Evolutionary conservation across 2,113 vertebrate species (phyloP), one percentile per base, ranked within the genome.

Genomic region (Monopterus albus): DNA sequence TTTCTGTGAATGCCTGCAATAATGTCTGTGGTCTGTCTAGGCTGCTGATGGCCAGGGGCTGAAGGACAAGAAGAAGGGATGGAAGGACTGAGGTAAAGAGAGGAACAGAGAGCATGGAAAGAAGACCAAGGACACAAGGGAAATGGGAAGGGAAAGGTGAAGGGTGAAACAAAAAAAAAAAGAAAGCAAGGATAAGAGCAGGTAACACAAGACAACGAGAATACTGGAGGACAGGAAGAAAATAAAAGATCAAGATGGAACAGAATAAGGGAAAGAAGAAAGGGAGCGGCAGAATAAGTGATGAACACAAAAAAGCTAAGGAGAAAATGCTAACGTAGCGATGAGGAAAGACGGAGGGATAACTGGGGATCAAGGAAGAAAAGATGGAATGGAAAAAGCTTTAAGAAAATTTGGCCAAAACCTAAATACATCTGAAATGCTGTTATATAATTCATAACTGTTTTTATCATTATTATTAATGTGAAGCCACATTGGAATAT

Each of bases 401-500:
- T n/a, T n/a, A n/a, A n/a, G n/a, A n/a, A n/a, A n/a, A n/a, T n/a
- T n/a, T n/a, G n/a, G n/a, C n/a, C n/a, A n/a, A n/a, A n/a, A n/a
- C n/a, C n/a, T n/a, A n/a, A 4, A 45, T 38, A 28, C 59, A 71
- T 83, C 50, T 50, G 31, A 66, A 63, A 68, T 62, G 53, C 76
- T 38, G 42, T 61, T 79, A 76, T 72, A 72, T 69, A 85, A 66
- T 73, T 82, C 75, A 76, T 67, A 82, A 77, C 83, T 68, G 73
- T 69, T 83, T 80, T 65, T 60, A 72, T 83, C 73, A 67, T 80
- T 77, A 82, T 74, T 67, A 80, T 80, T 78, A 78, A 75, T 46
- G 53, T 1, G 7, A 55, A 74, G 72, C 77, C 79, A 2, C 77
- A 56, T 45, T 80, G 77, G 65, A 81, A 81, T 42, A 61, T 64